A percentile compares a stretch with the other conserved stretches of the same genome.
Conservation (phyloP, 2,797 vertebrate species). For the Falco cherrug region DNA sequence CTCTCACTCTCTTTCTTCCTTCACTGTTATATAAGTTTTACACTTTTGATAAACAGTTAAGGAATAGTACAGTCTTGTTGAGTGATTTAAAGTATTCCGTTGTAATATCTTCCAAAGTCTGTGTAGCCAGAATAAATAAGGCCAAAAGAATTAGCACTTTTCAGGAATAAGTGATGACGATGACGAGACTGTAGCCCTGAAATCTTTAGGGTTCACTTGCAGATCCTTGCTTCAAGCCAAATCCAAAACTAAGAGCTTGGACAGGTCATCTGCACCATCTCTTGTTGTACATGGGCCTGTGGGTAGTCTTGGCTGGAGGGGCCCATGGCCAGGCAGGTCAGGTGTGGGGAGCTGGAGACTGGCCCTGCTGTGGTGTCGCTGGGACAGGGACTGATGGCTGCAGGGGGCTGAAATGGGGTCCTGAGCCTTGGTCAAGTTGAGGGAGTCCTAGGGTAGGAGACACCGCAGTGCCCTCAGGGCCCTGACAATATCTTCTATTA, state of each 20-base stretch:
- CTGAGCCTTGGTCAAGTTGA: neutral
- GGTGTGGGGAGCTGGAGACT: neutral
- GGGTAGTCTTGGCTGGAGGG: neutral
- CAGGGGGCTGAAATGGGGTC: neutral
- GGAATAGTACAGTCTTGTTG: neutral
- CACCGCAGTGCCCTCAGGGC: neutral
- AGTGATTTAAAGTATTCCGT: neutral
- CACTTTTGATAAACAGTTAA: neutral
- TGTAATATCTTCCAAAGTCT: neutral
- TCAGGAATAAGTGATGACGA: neutral
- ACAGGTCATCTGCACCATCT: neutral
- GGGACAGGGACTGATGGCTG: neutral
- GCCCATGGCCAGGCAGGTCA: neutral
- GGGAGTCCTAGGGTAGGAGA: too few species aligned
- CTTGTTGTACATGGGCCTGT: too few species aligned
- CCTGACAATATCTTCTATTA: neutral
- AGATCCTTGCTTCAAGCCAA: neutral
- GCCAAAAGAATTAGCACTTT: neutral
- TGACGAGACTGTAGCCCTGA: neutral
- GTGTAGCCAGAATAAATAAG: neutral
- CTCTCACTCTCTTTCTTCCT: neutral
- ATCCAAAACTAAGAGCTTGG: neutral
- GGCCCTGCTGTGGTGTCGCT: rapidly evolving
- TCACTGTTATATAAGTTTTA: neutral
- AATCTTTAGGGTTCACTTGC: neutral